Base-by-base conservation (phyloP, 2,888 invertebrate species). In the Dendrolimus pini region DNA sequence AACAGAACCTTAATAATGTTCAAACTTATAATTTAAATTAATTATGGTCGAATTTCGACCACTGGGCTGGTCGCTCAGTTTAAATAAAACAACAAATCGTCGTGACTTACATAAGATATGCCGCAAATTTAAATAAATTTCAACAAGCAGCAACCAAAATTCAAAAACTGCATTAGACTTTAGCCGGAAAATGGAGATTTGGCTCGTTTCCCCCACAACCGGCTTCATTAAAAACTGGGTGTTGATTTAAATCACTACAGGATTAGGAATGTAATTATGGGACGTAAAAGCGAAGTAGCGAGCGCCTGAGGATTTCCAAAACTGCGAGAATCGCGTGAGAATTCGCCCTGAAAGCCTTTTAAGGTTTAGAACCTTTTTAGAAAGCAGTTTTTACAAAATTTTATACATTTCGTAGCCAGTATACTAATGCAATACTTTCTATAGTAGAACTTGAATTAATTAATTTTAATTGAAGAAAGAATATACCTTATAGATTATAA, bases 201-300 rank as follows among this genome's bases (percentile, higher is more conserved):
- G 47, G 47, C 47, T 47, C 47, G 47, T 7, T 47, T 47, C 54
- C 55, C 58, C 14, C 30, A 41, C 54, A n/a, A 52, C 42, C 41
- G 56, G 56, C 54, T 58, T 64, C 58, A 59, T 62, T 58, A 61
- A 58, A 62, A 60, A 54, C 61, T 55, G 58, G 59, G 59, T 61
- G 64, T 62, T 59, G 60, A 58, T 58, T 61, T 61, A 57, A 64
- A 60, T 54, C 61, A 59, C 59, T 54, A 59, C 57, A 62, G 61
- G 59, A 62, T 61, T 62, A 59, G 56, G 58, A 59, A 57, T 58
- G 60, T 61, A 64, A 63, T 64, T 64, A 64, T 59, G 55, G 47
- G 47, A 55, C 57, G 55, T 58, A 54, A 57, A 62, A 56, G 55
- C 58, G 58, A 59, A 59, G 47, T 12, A 10, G 12, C 47, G 47